Conservation (phyloP, 2,797 vertebrate genomes). For the Sciaenops ocellatus region DNA sequence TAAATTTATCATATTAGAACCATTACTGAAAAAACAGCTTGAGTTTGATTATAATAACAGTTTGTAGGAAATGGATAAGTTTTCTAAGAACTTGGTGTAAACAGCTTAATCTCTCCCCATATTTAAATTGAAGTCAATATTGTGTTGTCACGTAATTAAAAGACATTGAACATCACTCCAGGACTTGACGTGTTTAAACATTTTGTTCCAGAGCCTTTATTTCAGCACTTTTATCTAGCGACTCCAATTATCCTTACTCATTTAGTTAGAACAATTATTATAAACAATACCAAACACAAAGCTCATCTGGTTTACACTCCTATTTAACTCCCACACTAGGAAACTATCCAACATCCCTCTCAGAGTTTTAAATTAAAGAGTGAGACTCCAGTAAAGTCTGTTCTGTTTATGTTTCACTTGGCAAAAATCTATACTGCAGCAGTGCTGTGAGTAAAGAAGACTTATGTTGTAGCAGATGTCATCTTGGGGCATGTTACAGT, state of each 20-base stretch:
- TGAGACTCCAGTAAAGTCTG: slow-evolving; percentile 42
- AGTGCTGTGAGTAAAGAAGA: slow-evolving; percentile 37
- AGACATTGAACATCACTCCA: background rate
- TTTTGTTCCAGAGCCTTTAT: slow-evolving; percentile 7
- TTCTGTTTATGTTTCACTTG: slow-evolving; percentile 67
- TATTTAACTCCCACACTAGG: slow-evolving; percentile 22
- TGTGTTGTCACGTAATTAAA: background rate
- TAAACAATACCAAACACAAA: slow-evolving; percentile 21
- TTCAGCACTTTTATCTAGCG: slow-evolving; percentile 14
- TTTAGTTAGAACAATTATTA: slow-evolving; percentile 4
- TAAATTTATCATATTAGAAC: background rate
- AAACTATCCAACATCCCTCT: slow-evolving; percentile 34
- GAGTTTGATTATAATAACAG: background rate
- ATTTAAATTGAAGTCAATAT: slow-evolving; percentile 8
- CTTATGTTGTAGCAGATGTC: slow-evolving; percentile 41
- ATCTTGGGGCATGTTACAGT: slow-evolving; percentile 43
- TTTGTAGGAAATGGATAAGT: background rate
- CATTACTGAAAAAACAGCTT: background rate
- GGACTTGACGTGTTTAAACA: background rate
- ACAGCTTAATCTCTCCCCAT: slow-evolving; percentile 5
- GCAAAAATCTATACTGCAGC: slow-evolving; percentile 53
- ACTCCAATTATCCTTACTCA: slow-evolving; percentile 1
- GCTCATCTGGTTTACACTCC: slow-evolving; percentile 43
- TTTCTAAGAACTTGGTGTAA: slow-evolving; percentile 14
- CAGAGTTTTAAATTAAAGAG: slow-evolving; percentile 52